Evolutionary conservation across 2,113 vertebrate species (phyloP), one percentile per base, ranked within the genome.

Genomic region (Corydoras maculifer): DNA sequence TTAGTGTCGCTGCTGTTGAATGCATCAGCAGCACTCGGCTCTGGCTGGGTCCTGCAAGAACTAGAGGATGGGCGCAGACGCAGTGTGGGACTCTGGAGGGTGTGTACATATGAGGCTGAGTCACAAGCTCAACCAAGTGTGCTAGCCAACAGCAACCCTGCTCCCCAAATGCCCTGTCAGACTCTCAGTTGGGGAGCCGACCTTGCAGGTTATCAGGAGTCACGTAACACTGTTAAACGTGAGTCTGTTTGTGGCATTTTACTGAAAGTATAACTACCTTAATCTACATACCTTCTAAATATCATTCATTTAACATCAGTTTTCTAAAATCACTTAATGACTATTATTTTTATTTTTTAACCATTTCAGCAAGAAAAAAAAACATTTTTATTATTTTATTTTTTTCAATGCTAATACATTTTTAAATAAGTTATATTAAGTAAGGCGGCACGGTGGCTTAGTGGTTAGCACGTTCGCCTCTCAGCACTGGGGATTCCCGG

Each of bases 221-320:
- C 95, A 0, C 93, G 93, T 76, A 93, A 91, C 80, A 97, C 96
- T 2, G 97, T 95, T 80, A 97, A 94, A 93, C 62, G 97, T 99
- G 91, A 98, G 97, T 94, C 53, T 69, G 9, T 59, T 57, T 3
- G 15, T 43, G 10, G 9, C 3, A 13, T 8, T 65, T n/a, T 31
- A 18, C 8, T 58, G 18, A 25, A 25, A 25, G 18, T 55, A 2
- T 14, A 6, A 15, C n/a, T n/a, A 14, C 15, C 55, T 58, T 2
- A 15, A 14, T 58, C 8, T 58, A 14, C n/a, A 18, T 58, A 3
- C 35, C 2, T 43, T 43, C 7, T 43, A 43, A 8, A 4, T 43
- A 43, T 43, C 7, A 43, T 43, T 43, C 4, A 43, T 43, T 43
- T 43, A 43, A 43, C 35, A 43, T 2, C 7, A 43, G 35, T 43